Conservation (phyloP, 2,797 vertebrate species). For the Lophius americanus region DNA sequence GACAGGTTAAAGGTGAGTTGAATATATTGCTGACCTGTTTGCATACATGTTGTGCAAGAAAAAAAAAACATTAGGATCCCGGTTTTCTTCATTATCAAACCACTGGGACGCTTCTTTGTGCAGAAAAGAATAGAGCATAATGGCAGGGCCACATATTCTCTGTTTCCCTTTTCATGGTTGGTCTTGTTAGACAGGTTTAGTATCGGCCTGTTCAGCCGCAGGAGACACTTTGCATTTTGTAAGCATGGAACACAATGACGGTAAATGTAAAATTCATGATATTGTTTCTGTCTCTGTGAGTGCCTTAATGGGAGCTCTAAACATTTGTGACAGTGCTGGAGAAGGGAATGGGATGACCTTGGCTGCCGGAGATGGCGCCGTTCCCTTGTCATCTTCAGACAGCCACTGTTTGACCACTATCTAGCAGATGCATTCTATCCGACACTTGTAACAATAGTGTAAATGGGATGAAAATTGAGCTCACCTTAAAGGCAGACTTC, state of each 20-base stretch:
- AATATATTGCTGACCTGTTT: slow-evolving; percentile 29
- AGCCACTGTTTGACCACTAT: slow-evolving; percentile 79
- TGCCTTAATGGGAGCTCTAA: slow-evolving; percentile 31
- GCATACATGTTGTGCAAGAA: slow-evolving; percentile 15
- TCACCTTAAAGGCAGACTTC: slow-evolving; percentile 84
- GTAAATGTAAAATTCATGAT: slow-evolving; percentile 55
- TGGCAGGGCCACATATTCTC: neutral
- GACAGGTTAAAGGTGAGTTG: slow-evolving; percentile 52
- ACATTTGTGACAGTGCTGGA: slow-evolving; percentile 46
- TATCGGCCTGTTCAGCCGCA: slow-evolving; percentile 30
- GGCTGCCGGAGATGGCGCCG: slow-evolving; percentile 73
- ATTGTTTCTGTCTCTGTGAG: slow-evolving; percentile 47
- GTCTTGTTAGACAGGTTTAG: slow-evolving; percentile 30
- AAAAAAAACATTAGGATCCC: slow-evolving; percentile 4
- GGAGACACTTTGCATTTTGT: slow-evolving; percentile 49
- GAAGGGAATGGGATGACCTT: slow-evolving; percentile 78
- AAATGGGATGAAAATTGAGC: slow-evolving; percentile 86
- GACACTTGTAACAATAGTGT: slow-evolving; percentile 81
- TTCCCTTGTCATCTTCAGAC: slow-evolving; percentile 75
- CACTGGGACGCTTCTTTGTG: slow-evolving; percentile 16
- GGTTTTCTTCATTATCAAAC: slow-evolving; percentile 17
- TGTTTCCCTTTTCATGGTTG: slow-evolving; percentile 10
- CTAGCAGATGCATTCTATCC: slow-evolving; percentile 76
- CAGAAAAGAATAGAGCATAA: slow-evolving; percentile 9
- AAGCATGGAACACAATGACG: slow-evolving; percentile 15